phyloP scores from a whole-genome alignment of 2,888 invertebrate genomes.

The Brachyopa scutellaris region DNA sequence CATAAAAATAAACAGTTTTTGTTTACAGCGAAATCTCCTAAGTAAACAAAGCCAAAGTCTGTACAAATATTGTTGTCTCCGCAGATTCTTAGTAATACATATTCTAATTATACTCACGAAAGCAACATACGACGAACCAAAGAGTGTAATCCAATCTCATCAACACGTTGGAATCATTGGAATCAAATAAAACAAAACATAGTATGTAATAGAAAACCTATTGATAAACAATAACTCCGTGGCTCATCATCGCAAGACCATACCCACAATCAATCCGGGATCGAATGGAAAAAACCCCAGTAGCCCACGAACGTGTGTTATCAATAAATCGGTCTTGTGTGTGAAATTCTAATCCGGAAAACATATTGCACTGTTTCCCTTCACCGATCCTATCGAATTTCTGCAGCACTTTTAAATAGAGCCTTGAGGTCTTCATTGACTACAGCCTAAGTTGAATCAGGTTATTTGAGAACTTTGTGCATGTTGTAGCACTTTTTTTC shows the following conservation, averaged over 20 bases:
- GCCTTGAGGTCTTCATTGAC: constrained; percentile 8
- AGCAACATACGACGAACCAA: constrained; percentile 2
- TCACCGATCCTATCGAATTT: constrained; percentile 13
- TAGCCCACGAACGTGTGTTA: not conserved
- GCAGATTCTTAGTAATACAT: constrained; percentile 6
- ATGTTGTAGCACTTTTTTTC: not conserved
- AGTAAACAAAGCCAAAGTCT: not conserved
- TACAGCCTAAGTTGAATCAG: not conserved
- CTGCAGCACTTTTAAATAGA: constrained; percentile 12
- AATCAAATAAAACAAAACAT: constrained; percentile 22
- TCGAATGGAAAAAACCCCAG: constrained; percentile 40
- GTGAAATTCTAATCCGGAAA: constrained; percentile 51
- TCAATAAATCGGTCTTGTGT: constrained; percentile 33
- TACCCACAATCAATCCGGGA: not conserved
- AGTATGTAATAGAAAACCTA: constrained; percentile 27
- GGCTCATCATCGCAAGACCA: not conserved
- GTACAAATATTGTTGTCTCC: not conserved
- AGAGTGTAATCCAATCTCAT: constrained; percentile 12
- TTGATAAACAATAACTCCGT: constrained; percentile 18
- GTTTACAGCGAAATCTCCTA: not conserved
- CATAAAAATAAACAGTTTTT: constrained; percentile 7
- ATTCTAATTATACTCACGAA: too few species aligned
- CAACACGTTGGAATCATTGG: not conserved
- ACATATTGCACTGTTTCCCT: constrained; percentile 12
- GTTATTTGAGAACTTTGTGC: constrained; percentile 16